These are phyloP conservation scores for Autographa pulchrina DNA, from an alignment of 2,888 invertebrate species.

Conservation along the genomic window DNA sequence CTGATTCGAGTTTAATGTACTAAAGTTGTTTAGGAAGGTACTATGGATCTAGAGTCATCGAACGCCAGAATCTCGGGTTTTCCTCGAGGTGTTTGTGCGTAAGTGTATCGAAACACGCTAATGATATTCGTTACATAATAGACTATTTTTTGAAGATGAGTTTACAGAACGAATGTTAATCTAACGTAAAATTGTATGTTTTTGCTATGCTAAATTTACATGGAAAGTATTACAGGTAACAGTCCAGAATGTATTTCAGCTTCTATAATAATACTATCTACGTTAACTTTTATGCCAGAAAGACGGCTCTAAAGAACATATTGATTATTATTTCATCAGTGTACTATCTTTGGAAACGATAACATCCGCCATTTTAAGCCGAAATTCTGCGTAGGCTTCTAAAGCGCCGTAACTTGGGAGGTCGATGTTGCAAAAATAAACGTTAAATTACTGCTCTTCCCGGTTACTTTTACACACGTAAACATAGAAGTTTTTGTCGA, in stretches of 20 bases:
- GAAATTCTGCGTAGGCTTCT: not conserved
- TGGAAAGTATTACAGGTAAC: not conserved
- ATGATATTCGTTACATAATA: constrained; percentile 38
- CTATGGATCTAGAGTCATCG: constrained; percentile 54
- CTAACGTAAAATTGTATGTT: constrained; percentile 29
- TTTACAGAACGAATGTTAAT: constrained; percentile 23
- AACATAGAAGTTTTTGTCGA: not conserved
- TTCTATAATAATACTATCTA: not conserved
- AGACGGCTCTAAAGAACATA: no score
- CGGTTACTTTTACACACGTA: not conserved
- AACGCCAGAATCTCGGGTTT: constrained; percentile 48
- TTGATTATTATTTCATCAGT: no score
- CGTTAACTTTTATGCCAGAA: no score
- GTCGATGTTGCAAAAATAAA: not conserved
- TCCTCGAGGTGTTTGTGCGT: constrained; percentile 37
- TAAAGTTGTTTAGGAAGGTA: constrained; percentile 59
- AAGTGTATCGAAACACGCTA: constrained; percentile 45
- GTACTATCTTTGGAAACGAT: not conserved
- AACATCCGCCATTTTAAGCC: not conserved
- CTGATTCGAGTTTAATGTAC: constrained; percentile 58
- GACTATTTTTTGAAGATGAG: constrained; percentile 8
- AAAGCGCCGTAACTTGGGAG: not conserved
- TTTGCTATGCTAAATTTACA: no score
- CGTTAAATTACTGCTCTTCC: not conserved
- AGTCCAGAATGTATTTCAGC: not conserved